These are phyloP conservation scores for Neopipo cinnamomea DNA, from an alignment of 2,113 vertebrate genomes.

Conservation along the genomic window DNA sequence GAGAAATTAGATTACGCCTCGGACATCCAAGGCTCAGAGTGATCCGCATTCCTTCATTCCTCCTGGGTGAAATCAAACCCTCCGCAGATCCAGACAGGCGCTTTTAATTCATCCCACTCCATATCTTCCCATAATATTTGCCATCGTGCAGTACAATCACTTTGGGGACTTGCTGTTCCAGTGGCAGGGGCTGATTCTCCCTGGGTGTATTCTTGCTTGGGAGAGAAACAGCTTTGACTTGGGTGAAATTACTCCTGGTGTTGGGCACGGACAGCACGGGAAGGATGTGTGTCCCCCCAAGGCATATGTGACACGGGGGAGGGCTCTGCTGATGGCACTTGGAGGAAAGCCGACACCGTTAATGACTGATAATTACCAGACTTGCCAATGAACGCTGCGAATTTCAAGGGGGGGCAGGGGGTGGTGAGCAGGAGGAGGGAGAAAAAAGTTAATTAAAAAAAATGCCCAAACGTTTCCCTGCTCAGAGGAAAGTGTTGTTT, in stretches of 20 bases:
- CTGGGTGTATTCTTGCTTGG: rapidly evolving
- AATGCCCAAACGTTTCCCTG: neutral
- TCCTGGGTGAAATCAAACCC: conserved; percentile 38
- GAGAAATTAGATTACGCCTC: conserved; percentile 48
- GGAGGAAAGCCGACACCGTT: neutral
- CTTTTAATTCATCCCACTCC: conserved; percentile 35
- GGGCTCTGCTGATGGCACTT: neutral
- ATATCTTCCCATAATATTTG: conserved; percentile 4
- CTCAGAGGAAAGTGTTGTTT: neutral
- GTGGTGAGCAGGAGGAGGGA: neutral
- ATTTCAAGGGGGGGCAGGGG: neutral
- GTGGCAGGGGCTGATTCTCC: neutral
- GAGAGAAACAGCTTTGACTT: neutral
- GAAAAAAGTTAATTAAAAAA: conserved; percentile 57
- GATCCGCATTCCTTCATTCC: neutral
- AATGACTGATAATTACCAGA: conserved; percentile 15
- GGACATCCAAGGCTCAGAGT: neutral
- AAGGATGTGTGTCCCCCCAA: neutral
- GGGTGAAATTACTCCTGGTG: neutral
- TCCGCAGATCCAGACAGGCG: neutral
- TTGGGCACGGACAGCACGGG: neutral
- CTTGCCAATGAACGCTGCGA: neutral
- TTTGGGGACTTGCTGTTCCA: neutral
- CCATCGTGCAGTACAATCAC: neutral
- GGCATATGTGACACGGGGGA: neutral